Base-by-base conservation (phyloP, 1,140 invertebrate species). In the Hydropsyche tenuis region DNA sequence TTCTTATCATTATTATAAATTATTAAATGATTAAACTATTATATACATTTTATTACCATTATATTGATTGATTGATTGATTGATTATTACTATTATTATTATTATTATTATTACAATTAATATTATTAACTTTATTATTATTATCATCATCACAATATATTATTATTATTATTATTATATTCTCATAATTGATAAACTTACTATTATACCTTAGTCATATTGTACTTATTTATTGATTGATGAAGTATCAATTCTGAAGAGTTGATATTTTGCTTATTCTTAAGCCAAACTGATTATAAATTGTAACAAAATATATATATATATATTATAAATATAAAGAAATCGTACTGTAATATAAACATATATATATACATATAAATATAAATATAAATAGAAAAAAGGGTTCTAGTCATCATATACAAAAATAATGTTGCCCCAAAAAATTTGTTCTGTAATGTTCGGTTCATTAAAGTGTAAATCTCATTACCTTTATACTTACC, bases 1-100 rank as follows among this genome's bases (percentile, higher is more conserved):
- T 86, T 85, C 82, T 85, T 85, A 86, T 86, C 83, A 86, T 86
- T 85, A 86, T 82, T 80, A 76, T 85, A 85, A 86, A 85, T 85
- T 83, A 84, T 85, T 86, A 84, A 85, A 85, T 84, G 53, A 75
- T 75, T 85, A 86, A 81, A 85, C 84, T 85, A 86, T 84, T 85
- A 84, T 83, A 84, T 85, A 85, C 83, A 84, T 84, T 84, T 85
- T 85, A 85, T 85, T 85, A 85, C 82, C 81, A 85, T 74, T 74
- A 74, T 69, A 75, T 85, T 86, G 81, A 85, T 85, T 83, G 83
- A 83, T 85, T 85, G 82, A 48, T 48, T 60, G 25, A 64, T 64
- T 43, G 25, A 64, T 46, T 68, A 68, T 48, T 30, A 48, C 51
- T 46, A 70, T 70, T 42, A 69, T 69, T 69, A 51, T 43, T 18